Base-by-base conservation (phyloP, 2,888 invertebrate species). In the Ennomos quercinarius region DNA sequence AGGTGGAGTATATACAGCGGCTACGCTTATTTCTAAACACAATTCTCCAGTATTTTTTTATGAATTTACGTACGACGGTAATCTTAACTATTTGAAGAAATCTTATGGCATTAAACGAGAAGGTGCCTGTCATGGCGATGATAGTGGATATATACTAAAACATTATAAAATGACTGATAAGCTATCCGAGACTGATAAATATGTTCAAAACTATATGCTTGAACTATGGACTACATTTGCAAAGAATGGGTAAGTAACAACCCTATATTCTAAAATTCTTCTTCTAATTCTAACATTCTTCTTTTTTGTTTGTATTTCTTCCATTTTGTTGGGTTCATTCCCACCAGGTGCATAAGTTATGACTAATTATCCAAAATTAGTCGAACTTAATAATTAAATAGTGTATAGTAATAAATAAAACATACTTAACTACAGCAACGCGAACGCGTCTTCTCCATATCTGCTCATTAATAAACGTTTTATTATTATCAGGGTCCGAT, bases 141-240 rank as follows among this genome's bases (percentile, higher is more conserved):
- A 95, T 0, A 78, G 94, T 0, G 93, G 93, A 10, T 95, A 95
- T 67, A 60, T 95, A 1, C 90, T 95, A 35, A 93, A 91, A 57
- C 74, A 72, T 44, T 63, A 69, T 2, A 65, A 77, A 17, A 65
- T 89, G 1, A 72, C 72, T 0, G 75, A 71, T 6, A 66, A 79
- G 38, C 62, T 83, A 9, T 74, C 78, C 10, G 76, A 80, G 35
- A 78, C 76, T 4, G 92, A 90, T 66, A 74, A 70, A 62, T 57
- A 84, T 17, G 84, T 94, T 9, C 81, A 91, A 6, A 78, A 89
- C 27, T 83, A 86, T 34, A 80, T 95, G 72, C 84, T 91, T n/a
- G 77, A 84, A 13, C 80, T 95, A 81, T 95, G 95, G 95, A 93
- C 94, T 0, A 94, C 95, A 70, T 95, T 95, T 77, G 95, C 95